phyloP scores from a whole-genome alignment of 2,888 invertebrate genomes.

The Ophion costatus region DNA sequence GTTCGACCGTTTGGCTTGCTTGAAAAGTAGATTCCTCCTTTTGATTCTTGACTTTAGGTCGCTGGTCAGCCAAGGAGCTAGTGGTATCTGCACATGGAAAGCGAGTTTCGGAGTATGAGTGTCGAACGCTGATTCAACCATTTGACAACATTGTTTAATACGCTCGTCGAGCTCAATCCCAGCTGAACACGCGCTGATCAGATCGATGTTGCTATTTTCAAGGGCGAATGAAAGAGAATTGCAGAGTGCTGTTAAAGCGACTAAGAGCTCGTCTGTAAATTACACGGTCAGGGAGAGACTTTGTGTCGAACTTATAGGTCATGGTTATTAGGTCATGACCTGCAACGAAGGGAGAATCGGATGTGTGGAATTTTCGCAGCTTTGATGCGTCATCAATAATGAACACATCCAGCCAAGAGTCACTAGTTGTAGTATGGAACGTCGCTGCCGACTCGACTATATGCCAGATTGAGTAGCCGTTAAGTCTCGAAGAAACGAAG shows the following conservation, averaged over 20 bases:
- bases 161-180: not conserved
- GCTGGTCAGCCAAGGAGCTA: not conserved
- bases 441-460: not conserved
- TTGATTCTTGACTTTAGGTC: not conserved
- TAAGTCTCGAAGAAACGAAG: slow-evolving; percentile 2
- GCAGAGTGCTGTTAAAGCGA: too few species aligned
- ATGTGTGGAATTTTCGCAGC: not conserved
- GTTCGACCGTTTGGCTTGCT: not conserved
- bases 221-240: too few species aligned
- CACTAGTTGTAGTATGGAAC: not conserved
- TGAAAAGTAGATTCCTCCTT: not conserved
- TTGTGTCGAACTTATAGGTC: not conserved
- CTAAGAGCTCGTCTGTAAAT: too few species aligned
- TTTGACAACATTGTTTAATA: not conserved
- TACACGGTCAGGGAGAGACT: too few species aligned
- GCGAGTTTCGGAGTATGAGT: not conserved
- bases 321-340: not conserved
- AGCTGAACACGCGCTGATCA: not conserved
- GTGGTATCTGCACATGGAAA: not conserved
- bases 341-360: not conserved
- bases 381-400: not conserved
- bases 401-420: slow-evolving; percentile 29
- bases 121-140: not conserved
- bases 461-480: not conserved
- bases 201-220: not conserved